Evolutionary conservation across 2,113 vertebrate genomes (phyloP), one percentile per base, ranked within the genome.

Genomic region (Phodopus roborovskii): DNA sequence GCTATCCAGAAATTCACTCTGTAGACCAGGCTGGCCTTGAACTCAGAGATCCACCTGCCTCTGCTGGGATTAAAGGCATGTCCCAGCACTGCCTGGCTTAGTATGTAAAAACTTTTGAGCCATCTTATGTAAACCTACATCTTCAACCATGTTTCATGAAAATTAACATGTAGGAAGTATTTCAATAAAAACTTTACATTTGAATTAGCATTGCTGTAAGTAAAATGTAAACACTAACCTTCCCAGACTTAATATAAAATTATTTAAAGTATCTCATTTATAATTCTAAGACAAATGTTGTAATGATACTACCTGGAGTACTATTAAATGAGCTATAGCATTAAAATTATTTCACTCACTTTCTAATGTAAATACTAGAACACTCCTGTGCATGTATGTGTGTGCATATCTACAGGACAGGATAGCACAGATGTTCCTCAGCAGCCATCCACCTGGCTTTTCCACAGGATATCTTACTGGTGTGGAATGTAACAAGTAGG

Each of bases 231-330:
- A 78, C 75, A 71, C 10, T 79, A 15, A 91, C 84, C 68, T 81
- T 93, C 79, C n/a, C 71, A 74, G 42, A 64, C 20, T 64, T 78
- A 48, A 17, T 45, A 87, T 78, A 42, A 92, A 90, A 48, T 26
- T 82, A 79, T 87, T 68, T 22, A 58, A 85, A 96, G 28, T 24
- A 33, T 22, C 19, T 75, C 56, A 71, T 66, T 85, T 74, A 60
- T 87, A 45, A 94, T 73, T 95, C 15, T 90, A 94, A 78, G 56
- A 36, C 24, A 45, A 28, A 88, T 84, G 39, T 62, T 92, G 62
- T 87, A 92, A 74, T 74, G 19, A 53, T 50, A 64, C 48, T 82
- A 90, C 79, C 88, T 92, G 70, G 8, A 2, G 79, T 88, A 84
- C 73, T 53, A 70, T 33, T 79, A 88, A 83, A 73, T 79, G 71